These are phyloP conservation scores for Spondyliosoma cantharus DNA, from an alignment of 2,797 vertebrate species.

Conservation along the genomic window DNA sequence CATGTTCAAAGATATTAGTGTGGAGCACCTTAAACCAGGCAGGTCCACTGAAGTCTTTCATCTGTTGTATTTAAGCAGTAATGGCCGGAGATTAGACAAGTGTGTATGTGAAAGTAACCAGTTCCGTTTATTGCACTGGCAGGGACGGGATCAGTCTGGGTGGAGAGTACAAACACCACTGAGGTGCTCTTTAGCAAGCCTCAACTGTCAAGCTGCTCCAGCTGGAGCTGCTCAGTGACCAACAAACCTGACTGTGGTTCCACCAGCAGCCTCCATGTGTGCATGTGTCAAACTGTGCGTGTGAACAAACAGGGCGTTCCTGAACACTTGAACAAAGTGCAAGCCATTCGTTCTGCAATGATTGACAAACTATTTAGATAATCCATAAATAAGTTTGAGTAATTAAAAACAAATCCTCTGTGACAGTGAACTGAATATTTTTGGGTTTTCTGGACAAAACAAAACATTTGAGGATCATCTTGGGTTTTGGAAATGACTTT, in stretches of 20 bases:
- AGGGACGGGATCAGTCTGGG: neutral
- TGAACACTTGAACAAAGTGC: neutral
- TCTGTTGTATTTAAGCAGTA: neutral
- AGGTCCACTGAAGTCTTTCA: neutral
- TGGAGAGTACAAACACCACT: neutral
- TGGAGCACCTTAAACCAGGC: neutral
- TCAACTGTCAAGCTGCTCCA: neutral
- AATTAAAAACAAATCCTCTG: too few relatives aligned
- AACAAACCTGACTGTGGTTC: neutral
- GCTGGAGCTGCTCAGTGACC: neutral
- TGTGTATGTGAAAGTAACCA: too few relatives aligned
- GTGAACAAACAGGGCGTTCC: neutral
- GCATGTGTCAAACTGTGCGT: neutral
- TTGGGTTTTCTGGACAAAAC: too few relatives aligned
- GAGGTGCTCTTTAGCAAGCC: constrained; percentile 1
- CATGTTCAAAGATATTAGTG: too few relatives aligned
- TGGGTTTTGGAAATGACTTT: too few relatives aligned
- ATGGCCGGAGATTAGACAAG: neutral
- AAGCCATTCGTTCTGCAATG: too few relatives aligned
- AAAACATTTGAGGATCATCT: too few relatives aligned
- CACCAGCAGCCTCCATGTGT: neutral
- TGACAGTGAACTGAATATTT: too few relatives aligned
- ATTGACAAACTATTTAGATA: too few relatives aligned
- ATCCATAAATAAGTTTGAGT: too few relatives aligned
- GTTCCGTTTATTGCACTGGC: neutral